Evolutionary conservation across 37 sponge, comb jelly and placozoan genomes (phyloP).

Genomic region (Dysidea cf. avara): DNA sequence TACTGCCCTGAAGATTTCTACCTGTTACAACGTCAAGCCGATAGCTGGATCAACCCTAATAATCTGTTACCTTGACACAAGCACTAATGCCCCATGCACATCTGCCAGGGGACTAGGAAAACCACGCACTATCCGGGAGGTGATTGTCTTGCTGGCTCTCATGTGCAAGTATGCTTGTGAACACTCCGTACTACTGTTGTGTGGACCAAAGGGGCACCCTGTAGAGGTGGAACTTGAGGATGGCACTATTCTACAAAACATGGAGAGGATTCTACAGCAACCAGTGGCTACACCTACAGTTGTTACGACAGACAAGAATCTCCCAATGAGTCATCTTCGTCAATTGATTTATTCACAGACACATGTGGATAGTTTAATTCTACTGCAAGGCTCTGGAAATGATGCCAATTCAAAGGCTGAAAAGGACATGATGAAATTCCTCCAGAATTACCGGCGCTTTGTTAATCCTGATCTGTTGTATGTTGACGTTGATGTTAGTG

Average conservation of each 20-base stretch:
- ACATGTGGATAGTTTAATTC: constrained; percentile 79
- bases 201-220: constrained; percentile 29
- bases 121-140: constrained; percentile 79
- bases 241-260: constrained; percentile 85
- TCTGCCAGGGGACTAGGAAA: constrained; percentile 88
- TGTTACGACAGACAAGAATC: constrained; percentile 25
- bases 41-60: constrained; percentile 89
- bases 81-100: constrained; percentile 85
- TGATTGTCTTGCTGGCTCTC: constrained; percentile 87
- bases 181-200: constrained; percentile 74
- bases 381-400: constrained; percentile 44
- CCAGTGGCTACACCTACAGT: background rate
- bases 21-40: constrained; percentile 93
- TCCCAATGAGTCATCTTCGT: constrained; percentile 47
- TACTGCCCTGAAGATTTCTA: constrained; percentile 90
- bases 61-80: constrained; percentile 77
- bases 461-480: constrained; percentile 90
- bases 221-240: constrained; percentile 66
- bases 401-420: too few relatives aligned
- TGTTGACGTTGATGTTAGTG: constrained; percentile 92
- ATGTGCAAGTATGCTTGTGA: constrained; percentile 99
- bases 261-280: constrained; percentile 33
- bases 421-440: constrained; percentile 56
- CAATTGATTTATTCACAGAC: constrained; percentile 36
- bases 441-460: constrained; percentile 83